A percentile compares a stretch with the other conserved stretches of the same genome.
Evolutionary conservation across 2,113 vertebrate species (phyloP).

Genomic region (Pelecanus crispus): DNA sequence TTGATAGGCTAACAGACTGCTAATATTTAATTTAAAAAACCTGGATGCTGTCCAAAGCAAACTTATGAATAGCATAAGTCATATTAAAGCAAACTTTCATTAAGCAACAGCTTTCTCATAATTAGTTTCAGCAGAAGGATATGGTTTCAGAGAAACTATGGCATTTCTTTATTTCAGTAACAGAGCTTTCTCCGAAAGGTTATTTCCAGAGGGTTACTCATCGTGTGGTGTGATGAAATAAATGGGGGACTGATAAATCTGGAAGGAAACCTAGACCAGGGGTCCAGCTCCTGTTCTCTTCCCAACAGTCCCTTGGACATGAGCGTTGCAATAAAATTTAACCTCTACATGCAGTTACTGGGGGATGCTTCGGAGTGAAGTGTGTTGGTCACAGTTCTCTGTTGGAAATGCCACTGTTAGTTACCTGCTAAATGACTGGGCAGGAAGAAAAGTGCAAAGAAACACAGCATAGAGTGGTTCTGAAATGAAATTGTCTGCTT

Average conservation of each 20-base stretch:
- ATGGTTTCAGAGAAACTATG: constrained; percentile 13
- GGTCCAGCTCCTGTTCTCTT: not conserved
- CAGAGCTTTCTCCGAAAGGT: constrained; percentile 28
- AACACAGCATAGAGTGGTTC: not conserved
- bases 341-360: rapidly evolving
- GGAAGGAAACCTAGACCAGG: not conserved
- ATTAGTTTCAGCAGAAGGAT: constrained; percentile 54
- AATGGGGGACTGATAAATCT: not conserved
- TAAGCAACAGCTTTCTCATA: constrained; percentile 50
- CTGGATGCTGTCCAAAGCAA: constrained; percentile 55
- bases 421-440: not conserved
- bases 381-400: not conserved
- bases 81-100: constrained; percentile 64
- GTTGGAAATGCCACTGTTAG: not conserved
- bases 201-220: constrained; percentile 30
- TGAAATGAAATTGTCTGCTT: not conserved
- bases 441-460: not conserved
- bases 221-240: not conserved
- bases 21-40: constrained; percentile 61
- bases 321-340: not conserved
- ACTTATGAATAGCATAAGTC: constrained; percentile 52
- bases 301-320: not conserved
- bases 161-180: constrained; percentile 30
- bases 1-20: constrained; percentile 53
- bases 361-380: not conserved